Conservation (phyloP, 2,797 vertebrate genomes). For the Cichlasoma orientale region DNA sequence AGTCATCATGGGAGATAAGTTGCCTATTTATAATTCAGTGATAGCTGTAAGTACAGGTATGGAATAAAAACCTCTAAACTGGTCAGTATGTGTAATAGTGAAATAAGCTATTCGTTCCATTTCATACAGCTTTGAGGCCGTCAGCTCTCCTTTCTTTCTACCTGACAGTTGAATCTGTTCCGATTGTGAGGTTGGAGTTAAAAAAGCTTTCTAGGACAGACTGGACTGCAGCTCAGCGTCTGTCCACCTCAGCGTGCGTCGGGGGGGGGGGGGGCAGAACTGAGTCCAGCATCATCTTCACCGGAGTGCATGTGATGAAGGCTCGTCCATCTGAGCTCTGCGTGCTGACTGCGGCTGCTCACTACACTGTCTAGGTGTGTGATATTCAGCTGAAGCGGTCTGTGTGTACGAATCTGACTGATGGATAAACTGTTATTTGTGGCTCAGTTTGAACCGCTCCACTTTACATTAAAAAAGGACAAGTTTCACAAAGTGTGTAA, state of each 20-base stretch:
- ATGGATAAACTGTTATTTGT: background rate
- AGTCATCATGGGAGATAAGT: no score
- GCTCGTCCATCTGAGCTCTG: background rate
- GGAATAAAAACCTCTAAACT: background rate
- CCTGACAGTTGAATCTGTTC: fast-evolving
- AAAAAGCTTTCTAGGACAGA: no score
- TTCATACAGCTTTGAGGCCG: background rate
- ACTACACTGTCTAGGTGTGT: background rate
- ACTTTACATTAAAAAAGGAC: background rate
- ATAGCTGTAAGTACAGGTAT: background rate
- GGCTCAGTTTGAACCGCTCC: background rate
- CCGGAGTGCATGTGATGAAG: no score
- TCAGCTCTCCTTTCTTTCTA: fast-evolving
- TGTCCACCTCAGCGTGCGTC: background rate
- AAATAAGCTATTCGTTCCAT: no score
- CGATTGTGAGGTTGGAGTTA: background rate
- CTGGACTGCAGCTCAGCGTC: no score
- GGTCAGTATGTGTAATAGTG: no score
- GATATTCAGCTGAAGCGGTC: no score
- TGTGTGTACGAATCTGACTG: background rate
- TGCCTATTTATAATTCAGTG: background rate
- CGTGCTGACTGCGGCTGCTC: background rate
- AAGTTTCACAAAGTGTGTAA: background rate
- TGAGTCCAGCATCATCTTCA: background rate
- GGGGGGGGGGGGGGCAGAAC: background rate